Evolutionary conservation across 2,113 vertebrate genomes (phyloP).

Genomic region (Ploceus nigricollis): DNA sequence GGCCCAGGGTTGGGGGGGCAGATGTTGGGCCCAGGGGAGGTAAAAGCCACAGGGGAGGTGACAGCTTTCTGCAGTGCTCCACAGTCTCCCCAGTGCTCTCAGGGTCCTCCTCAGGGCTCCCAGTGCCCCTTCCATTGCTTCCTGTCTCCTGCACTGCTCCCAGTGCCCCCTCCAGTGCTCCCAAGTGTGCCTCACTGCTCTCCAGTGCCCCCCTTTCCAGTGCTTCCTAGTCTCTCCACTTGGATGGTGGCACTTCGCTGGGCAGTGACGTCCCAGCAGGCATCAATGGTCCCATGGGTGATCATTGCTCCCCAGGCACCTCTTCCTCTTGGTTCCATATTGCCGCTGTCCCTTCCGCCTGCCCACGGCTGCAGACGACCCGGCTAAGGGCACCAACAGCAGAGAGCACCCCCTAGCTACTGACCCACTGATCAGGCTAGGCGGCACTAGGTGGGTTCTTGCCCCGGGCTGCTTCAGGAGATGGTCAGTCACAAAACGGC

Average conservation of each 20-base stretch:
- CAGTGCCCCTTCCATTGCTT: neutral
- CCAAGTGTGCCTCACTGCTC: neutral
- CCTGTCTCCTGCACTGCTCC: neutral
- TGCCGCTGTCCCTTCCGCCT: no score
- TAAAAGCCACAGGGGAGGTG: neutral
- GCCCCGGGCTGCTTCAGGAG: no score
- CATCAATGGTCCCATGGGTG: neutral
- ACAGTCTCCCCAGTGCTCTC: neutral
- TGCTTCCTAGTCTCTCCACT: neutral
- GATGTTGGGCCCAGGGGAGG: neutral
- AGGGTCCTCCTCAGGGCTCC: neutral
- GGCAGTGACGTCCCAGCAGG: neutral
- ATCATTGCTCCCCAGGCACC: neutral
- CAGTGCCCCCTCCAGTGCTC: neutral
- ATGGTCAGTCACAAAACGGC: no score
- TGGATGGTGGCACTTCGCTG: neutral
- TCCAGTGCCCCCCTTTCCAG: neutral
- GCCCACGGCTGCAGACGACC: no score
- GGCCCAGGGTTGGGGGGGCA: neutral
- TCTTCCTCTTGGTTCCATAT: neutral
- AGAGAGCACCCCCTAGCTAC: no score
- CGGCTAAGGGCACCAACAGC: no score
- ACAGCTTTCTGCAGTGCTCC: neutral
- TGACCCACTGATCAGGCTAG: no score
- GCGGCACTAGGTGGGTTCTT: no score